Evolutionary conservation across 2,113 vertebrate genomes (phyloP), one percentile per base, ranked within the genome.

Genomic region (Centropristis striata): DNA sequence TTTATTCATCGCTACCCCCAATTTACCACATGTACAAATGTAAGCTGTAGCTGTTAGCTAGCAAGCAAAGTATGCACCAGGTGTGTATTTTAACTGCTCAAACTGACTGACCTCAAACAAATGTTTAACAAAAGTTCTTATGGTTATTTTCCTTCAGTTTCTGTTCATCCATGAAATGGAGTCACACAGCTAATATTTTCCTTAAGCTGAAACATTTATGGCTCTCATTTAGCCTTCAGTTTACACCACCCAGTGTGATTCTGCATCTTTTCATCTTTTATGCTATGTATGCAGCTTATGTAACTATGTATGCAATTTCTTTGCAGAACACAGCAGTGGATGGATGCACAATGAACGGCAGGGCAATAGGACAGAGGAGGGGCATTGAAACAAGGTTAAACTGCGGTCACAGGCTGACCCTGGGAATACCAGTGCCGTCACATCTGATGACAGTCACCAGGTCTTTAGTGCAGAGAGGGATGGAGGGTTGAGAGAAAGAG

Each of bases 301-400:
- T n/a, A n/a, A n/a, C n/a, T n/a, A n/a, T n/a, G n/a, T n/a, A n/a
- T n/a, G n/a, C n/a, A n/a, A n/a, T 16, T 47, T 44, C 32, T 59
- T 15, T 20, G 51, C 9, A 46, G 27, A 61, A 51, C 50, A 27
- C 37, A 54, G 44, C 9, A 58, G 60, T 42, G 69, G 75, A 67
- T 23, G 50, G 55, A 57, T 60, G 28, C 64, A 14, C 42, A 54
- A 16, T 61, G 66, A 80, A 60, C 14, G 1, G 16, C 27, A 58
- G 60, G 50, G 69, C 8, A 3, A 66, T 21, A 54, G 82, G 80
- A 84, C 59, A 63, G 72, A 74, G 78, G 49, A 86, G 42, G 36
- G 60, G 72, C 70, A 66, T 51, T 71, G 73, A 86, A 76, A 72
- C 78, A 67, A 85, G 85, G 85, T 91, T 90, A 92, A 91, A 88